Conservation (phyloP, 2,113 vertebrate species). For the Rhinogobius similis region DNA sequence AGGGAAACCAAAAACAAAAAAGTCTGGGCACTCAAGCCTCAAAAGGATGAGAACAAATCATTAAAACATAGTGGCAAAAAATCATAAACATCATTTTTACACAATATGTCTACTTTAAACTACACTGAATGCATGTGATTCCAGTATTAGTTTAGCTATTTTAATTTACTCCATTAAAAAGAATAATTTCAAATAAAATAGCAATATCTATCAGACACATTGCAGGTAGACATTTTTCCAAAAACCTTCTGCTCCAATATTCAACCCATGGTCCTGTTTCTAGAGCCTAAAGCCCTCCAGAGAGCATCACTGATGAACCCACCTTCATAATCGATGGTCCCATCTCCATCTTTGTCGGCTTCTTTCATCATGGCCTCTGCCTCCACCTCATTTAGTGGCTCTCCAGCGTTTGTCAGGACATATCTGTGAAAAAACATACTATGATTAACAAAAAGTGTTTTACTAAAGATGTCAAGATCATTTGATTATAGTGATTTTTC, state of each 20-base stretch:
- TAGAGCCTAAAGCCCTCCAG: neutral
- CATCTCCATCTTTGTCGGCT: constrained; percentile 69
- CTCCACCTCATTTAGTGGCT: constrained; percentile 70
- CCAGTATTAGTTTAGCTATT: too few species aligned
- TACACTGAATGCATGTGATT: neutral
- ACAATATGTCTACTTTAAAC: too few species aligned
- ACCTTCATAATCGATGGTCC: constrained; percentile 76
- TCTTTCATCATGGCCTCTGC: constrained; percentile 79
- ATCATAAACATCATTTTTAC: too few species aligned
- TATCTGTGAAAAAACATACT: constrained; percentile 47
- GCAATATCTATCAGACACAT: neutral
- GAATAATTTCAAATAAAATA: neutral
- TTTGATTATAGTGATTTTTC: neutral
- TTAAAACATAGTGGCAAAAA: too few species aligned
- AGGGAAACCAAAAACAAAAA: too few species aligned
- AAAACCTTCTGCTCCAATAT: neutral
- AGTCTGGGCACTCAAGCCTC: too few species aligned
- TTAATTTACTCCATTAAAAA: too few species aligned
- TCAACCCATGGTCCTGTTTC: neutral
- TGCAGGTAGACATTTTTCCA: neutral
- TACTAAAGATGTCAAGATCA: neutral
- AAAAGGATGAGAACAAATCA: too few species aligned
- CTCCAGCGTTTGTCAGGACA: constrained; percentile 68
- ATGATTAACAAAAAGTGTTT: neutral
- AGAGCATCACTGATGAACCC: constrained; percentile 5